Conservation (phyloP, 1,140 invertebrate species). For the Adelges cooleyi region DNA sequence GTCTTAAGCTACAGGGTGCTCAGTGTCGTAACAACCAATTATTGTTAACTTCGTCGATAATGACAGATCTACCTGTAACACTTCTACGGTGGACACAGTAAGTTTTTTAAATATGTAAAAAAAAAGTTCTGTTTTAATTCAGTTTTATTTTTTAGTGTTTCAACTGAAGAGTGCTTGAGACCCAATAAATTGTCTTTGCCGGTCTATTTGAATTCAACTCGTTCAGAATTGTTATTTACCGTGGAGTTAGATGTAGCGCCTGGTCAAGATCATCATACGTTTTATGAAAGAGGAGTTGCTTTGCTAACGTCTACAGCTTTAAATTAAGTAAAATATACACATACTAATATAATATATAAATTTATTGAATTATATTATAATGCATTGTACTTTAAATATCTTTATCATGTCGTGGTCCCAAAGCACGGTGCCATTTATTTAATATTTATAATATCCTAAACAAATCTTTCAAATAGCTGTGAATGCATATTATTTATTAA, state of each 20-base stretch:
- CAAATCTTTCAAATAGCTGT: slow-evolving; percentile 1
- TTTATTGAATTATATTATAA: not conserved
- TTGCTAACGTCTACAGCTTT: slow-evolving; percentile 80
- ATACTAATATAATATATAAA: not conserved
- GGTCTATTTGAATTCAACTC: slow-evolving; percentile 92
- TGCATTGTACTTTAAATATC: not conserved
- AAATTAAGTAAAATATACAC: slow-evolving; percentile 48
- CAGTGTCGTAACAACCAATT: slow-evolving; percentile 83
- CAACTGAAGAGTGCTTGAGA: slow-evolving; percentile 43
- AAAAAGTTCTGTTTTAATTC: not conserved
- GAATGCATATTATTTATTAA: slow-evolving; percentile 18
- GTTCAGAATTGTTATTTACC: slow-evolving; percentile 88
- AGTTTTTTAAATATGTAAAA: slow-evolving; percentile 17
- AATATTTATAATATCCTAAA: slow-evolving; percentile 1
- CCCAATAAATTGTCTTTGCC: slow-evolving; percentile 73
- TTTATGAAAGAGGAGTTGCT: slow-evolving; percentile 96
- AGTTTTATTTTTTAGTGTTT: slow-evolving; percentile 33
- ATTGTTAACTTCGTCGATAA: slow-evolving; percentile 82
- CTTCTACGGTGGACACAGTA: slow-evolving; percentile 75
- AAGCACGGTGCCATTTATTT: slow-evolving; percentile 20
- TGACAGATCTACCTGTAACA: slow-evolving; percentile 82
- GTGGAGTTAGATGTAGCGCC: slow-evolving; percentile 82
- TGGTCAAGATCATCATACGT: slow-evolving; percentile 76
- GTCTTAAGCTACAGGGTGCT: slow-evolving; percentile 89
- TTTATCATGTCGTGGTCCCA: slow-evolving; percentile 21